phyloP scores from a whole-genome alignment of 2,797 vertebrate genomes.

The Muscicapa comitata region DNA sequence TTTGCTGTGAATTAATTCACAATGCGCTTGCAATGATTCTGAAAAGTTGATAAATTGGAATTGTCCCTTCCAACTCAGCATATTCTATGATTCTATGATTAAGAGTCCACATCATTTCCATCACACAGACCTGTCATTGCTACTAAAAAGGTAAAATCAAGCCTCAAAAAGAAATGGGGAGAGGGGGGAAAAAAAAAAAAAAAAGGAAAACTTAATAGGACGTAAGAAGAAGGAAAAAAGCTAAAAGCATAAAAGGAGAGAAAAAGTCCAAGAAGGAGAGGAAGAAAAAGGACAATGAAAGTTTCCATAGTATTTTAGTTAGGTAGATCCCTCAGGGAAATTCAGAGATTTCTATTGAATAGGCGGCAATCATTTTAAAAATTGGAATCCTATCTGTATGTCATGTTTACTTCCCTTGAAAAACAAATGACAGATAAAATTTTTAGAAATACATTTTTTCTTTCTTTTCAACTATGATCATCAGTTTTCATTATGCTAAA shows the following conservation, averaged over 20 bases:
- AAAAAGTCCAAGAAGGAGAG: fast-evolving
- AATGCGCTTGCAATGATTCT: not conserved
- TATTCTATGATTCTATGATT: not conserved
- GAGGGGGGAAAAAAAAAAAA: too few relatives aligned
- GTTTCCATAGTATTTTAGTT: not conserved
- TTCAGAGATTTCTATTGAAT: not conserved
- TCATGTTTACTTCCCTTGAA: not conserved
- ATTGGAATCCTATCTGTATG: not conserved
- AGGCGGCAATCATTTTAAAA: not conserved
- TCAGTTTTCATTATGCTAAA: not conserved
- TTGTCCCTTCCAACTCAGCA: not conserved
- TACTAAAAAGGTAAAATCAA: not conserved
- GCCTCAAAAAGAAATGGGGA: not conserved
- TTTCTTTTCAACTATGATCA: not conserved
- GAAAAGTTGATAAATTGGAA: not conserved
- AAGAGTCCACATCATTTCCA: not conserved
- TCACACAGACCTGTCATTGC: not conserved
- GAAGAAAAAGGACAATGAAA: not conserved
- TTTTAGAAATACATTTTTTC: not conserved
- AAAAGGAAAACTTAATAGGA: not conserved
- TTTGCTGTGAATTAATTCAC: not conserved
- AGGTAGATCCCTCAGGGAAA: not conserved
- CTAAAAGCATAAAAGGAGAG: not conserved
- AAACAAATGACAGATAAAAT: not conserved
- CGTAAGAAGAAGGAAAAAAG: not conserved